phyloP scores from a whole-genome alignment of 2,888 invertebrate species.

The Beris chalybata region DNA sequence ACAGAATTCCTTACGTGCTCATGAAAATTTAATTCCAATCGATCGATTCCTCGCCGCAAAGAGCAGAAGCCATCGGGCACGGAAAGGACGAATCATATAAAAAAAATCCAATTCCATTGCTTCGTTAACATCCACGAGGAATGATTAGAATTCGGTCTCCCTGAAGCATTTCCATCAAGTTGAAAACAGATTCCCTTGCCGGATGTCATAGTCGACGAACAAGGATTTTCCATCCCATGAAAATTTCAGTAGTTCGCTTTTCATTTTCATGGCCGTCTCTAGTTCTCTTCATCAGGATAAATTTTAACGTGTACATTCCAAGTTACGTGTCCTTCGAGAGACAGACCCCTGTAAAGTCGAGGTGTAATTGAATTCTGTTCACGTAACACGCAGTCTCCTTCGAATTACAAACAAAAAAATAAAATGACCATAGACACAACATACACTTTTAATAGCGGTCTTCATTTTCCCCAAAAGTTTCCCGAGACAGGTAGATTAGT shows the following conservation, averaged over 20 bases:
- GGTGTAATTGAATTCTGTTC: constrained; percentile 16
- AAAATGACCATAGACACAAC: too few species aligned
- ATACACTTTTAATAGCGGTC: too few species aligned
- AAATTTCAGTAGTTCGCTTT: constrained; percentile 13
- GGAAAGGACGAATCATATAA: constrained; percentile 16
- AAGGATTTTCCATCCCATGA: constrained; percentile 17
- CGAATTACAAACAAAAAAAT: too few species aligned
- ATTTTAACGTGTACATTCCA: not conserved
- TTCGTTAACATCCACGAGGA: constrained; percentile 31
- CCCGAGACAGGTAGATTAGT: constrained; percentile 17
- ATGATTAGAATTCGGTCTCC: constrained; percentile 31
- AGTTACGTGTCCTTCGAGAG: not conserved
- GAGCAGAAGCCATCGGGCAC: constrained; percentile 6
- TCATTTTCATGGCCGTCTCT: not conserved
- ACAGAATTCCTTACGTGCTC: constrained; percentile 21
- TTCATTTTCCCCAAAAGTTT: constrained; percentile 1
- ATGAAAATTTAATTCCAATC: constrained; percentile 27
- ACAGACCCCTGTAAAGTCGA: too few species aligned
- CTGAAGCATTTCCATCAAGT: constrained; percentile 17
- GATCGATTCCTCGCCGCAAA: constrained; percentile 24
- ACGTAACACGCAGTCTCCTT: constrained; percentile 1
- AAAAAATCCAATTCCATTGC: constrained; percentile 31
- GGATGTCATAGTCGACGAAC: not conserved
- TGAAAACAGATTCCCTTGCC: not conserved
- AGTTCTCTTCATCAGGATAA: not conserved